phyloP scores from a whole-genome alignment of 2,797 vertebrate species.

The Siniperca scherzeri region DNA sequence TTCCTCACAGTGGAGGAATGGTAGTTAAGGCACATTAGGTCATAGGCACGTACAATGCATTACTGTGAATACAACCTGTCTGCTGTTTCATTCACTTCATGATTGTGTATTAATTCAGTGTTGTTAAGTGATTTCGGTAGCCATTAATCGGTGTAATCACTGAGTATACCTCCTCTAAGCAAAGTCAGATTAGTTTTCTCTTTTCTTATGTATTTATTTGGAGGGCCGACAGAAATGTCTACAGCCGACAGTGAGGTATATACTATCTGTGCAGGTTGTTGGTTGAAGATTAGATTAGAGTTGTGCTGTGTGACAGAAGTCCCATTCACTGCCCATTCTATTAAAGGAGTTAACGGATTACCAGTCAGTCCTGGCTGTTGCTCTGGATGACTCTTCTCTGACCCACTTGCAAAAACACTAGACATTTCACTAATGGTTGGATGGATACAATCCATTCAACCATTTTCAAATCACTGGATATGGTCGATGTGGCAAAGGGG shows the following conservation, averaged over 20 bases:
- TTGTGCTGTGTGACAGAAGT: conserved; percentile 51
- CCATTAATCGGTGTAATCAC: conserved; percentile 39
- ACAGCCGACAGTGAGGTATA: conserved; percentile 10
- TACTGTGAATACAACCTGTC: conserved; percentile 68
- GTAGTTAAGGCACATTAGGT: conserved; percentile 79
- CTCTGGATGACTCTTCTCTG: conserved; percentile 30
- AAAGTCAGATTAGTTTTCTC: conserved; percentile 41
- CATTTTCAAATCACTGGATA: conserved; percentile 27
- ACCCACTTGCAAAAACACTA: conserved; percentile 32
- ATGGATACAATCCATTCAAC: conserved; percentile 10
- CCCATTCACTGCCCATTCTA: conserved; percentile 60
- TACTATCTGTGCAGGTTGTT: conserved; percentile 47
- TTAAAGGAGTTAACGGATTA: conserved; percentile 65
- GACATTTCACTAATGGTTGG: conserved; percentile 22
- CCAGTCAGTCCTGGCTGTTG: conserved; percentile 41
- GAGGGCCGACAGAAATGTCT: not conserved
- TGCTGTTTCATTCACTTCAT: conserved; percentile 55
- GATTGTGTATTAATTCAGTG: conserved; percentile 56
- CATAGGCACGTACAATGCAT: conserved; percentile 60
- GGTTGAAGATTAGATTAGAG: conserved; percentile 64
- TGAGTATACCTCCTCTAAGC: conserved; percentile 29
- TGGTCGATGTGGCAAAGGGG: conserved; percentile 9
- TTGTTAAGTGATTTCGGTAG: conserved; percentile 49
- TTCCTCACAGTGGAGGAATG: conserved; percentile 79
- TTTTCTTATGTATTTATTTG: conserved; percentile 32